Percentiles rank a stretch among this genome's conserved stretches.
phyloP scores from a whole-genome alignment of 2,113 vertebrate species.

The Hemiscyllium ocellatum region DNA sequence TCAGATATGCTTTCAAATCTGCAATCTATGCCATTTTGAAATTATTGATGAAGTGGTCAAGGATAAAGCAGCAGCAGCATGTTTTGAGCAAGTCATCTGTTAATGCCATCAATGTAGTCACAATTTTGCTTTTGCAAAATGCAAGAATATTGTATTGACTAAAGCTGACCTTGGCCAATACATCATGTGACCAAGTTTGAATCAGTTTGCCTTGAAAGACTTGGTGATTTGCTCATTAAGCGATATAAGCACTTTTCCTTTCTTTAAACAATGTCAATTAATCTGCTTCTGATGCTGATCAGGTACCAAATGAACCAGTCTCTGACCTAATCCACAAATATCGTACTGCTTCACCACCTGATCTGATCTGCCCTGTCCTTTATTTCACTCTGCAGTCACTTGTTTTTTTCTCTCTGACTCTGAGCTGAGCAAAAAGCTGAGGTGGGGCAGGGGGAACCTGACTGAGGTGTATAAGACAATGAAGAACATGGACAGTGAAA shows the following conservation, averaged over 20 bases:
- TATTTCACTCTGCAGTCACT: neutral
- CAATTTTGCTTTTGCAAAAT: neutral
- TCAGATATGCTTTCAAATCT: neutral
- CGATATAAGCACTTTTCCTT: neutral
- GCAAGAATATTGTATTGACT: constrained; percentile 18
- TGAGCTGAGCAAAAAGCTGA: neutral
- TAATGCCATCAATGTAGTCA: neutral
- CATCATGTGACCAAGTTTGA: neutral
- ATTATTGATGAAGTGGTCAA: constrained; percentile 14
- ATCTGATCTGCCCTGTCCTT: neutral
- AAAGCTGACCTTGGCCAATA: neutral
- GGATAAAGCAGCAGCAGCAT: constrained; percentile 13
- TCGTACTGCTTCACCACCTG: neutral
- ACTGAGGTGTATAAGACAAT: too few species aligned
- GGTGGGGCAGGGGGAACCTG: too few species aligned
- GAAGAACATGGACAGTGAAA: too few species aligned
- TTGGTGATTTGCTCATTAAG: neutral
- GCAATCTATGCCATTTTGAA: constrained; percentile 11
- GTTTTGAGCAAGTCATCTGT: constrained; percentile 1
- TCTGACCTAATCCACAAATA: neutral
- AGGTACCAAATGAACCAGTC: neutral
- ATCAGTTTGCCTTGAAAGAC: neutral
- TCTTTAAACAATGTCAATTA: neutral
- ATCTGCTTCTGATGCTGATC: neutral
- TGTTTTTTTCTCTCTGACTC: neutral